Evolutionary conservation across 1,140 invertebrate species (phyloP).

Genomic region (Alviniconcha marisindica): DNA sequence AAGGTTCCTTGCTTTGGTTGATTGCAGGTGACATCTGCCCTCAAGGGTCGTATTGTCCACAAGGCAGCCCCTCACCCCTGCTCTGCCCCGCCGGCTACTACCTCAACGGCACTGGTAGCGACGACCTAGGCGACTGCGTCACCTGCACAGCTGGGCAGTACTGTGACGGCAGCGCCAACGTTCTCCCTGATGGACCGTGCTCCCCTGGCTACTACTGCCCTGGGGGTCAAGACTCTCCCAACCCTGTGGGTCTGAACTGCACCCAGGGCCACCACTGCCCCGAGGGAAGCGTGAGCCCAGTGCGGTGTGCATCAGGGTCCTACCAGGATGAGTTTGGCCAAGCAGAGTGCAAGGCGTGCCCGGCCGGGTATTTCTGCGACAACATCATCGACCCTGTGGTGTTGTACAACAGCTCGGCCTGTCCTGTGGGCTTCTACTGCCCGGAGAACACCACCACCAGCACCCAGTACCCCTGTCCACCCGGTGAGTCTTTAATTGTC

Average conservation of each 20-base stretch:
- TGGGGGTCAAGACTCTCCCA: constrained; percentile 60
- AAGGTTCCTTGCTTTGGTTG: too few relatives aligned
- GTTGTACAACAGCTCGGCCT: constrained; percentile 63
- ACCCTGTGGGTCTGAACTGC: constrained; percentile 65
- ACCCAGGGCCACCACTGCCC: constrained; percentile 70
- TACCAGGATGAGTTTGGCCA: constrained; percentile 69
- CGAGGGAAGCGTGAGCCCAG: constrained; percentile 54
- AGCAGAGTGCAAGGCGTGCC: constrained; percentile 65
- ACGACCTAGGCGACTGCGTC: constrained; percentile 60
- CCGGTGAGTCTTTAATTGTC: constrained; percentile 19
- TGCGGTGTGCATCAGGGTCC: constrained; percentile 62
- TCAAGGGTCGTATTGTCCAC: constrained; percentile 65
- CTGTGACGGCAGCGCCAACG: constrained; percentile 65
- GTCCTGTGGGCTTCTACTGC: constrained; percentile 69
- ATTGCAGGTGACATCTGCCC: constrained; percentile 72
- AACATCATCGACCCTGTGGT: constrained; percentile 65
- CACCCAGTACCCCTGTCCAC: constrained; percentile 66
- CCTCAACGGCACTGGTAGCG: constrained; percentile 69
- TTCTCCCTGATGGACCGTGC: constrained; percentile 65
- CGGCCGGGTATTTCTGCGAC: constrained; percentile 71
- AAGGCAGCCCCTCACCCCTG: constrained; percentile 57
- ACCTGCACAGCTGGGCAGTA: constrained; percentile 65
- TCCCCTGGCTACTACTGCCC: constrained; percentile 70
- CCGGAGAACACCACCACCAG: constrained; percentile 62
- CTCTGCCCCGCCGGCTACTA: constrained; percentile 65